Evolutionary conservation across 2,888 invertebrate genomes (phyloP), one percentile per base, ranked within the genome.

Genomic region (Leucophenga maculata): DNA sequence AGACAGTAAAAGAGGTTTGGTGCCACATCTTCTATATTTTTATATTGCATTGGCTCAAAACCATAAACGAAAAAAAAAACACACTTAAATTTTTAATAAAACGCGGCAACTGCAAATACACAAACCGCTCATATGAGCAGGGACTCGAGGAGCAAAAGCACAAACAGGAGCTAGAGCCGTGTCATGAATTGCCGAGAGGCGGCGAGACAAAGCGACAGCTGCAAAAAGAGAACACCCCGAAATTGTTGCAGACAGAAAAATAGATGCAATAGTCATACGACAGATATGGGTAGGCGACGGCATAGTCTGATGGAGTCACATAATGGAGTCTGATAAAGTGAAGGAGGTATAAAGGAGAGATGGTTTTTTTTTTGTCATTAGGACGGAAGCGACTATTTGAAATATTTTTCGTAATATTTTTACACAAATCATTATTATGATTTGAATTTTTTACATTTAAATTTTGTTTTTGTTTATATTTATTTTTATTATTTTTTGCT

Each of bases 401-500:
- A 82, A 82, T 81, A 77, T 78, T 79, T 78, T 82, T 76, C 74
- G 83, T 74, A 72, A 78, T 78, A 76, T 80, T 80, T 82, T 77
- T 79, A 71, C 82, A 77, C 80, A 82, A 80, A 80, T 83, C 80
- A 80, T 80, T 80, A 76, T 79, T 83, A 83, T 80, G 32, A 32
- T 32, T 32, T 32, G 32, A 3, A 32, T 81, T 77, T 80, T 79
- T 81, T 83, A 76, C 74, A 78, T 83, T 79, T 79, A 81, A 77
- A 75, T 79, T 73, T 60, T 72, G 68, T 71, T 72, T 66, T 73
- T 46, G 20, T 52, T 57, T 26, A 57, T 64, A 26, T 6, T 26
- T 48, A 22, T 8, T 50, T 22, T 16, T 55, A 14, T 57, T 32
- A 52, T 68, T 68, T 69, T 55, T 50, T 71, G n/a, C n/a, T n/a